These are phyloP conservation scores for Patella pellucida DNA, from an alignment of 2,888 invertebrate species.

Conservation along the genomic window DNA sequence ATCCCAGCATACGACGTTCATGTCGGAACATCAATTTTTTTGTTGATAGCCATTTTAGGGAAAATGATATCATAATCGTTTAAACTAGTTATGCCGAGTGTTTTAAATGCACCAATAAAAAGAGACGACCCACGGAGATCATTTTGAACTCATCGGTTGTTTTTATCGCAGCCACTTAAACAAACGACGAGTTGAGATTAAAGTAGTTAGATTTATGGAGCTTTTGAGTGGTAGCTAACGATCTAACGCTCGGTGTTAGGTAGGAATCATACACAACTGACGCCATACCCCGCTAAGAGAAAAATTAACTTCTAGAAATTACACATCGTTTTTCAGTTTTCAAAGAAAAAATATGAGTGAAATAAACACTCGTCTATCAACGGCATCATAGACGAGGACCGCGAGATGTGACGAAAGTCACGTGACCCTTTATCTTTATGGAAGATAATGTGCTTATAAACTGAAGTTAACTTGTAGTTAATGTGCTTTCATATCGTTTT, in stretches of 20 bases:
- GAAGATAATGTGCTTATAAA: background rate
- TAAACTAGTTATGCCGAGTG: background rate
- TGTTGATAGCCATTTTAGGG: no score
- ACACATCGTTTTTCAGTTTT: conserved; percentile 1
- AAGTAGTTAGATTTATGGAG: conserved; percentile 7
- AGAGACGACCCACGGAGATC: background rate
- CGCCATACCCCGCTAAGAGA: conserved; percentile 21
- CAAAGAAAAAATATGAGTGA: background rate
- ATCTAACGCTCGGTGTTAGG: background rate
- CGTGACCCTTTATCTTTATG: conserved; percentile 9
- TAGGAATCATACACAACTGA: conserved; percentile 14
- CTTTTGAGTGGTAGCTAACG: conserved; percentile 5
- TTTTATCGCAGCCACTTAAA: conserved; percentile 7
- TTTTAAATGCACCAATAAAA: conserved; percentile 4
- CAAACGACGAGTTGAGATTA: conserved; percentile 3
- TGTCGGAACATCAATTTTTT: no score
- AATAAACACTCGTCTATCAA: conserved; percentile 6
- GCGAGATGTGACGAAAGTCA: conserved; percentile 4
- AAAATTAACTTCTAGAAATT: conserved; percentile 19
- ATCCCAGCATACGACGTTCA: no score
- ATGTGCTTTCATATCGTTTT: no score
- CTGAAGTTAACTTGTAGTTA: no score
- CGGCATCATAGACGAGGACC: conserved; percentile 5
- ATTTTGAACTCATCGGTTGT: background rate
- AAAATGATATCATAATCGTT: no score